Evolutionary conservation across 2,113 vertebrate genomes (phyloP).

Genomic region (Beaufortia kweichowensis): DNA sequence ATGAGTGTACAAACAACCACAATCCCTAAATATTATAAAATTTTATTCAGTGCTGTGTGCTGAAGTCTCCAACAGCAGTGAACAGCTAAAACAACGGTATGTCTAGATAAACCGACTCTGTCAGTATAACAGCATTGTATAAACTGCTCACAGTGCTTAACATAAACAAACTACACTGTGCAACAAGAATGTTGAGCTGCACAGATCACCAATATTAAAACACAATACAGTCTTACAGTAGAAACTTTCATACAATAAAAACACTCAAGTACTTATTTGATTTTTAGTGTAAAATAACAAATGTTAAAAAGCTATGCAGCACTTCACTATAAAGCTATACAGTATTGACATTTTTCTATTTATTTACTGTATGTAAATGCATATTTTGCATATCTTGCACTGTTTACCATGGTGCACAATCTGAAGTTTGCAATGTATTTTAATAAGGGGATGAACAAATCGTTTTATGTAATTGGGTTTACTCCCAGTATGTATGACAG

Average conservation of each 20-base stretch:
- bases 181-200: background rate
- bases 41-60: no score
- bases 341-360: no score
- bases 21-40: background rate
- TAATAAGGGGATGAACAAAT: no score
- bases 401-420: background rate
- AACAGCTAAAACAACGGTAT: background rate
- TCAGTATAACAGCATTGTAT: background rate
- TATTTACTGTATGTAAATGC: no score
- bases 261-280: no score
- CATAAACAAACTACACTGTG: background rate
- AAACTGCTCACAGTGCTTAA: background rate
- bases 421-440: background rate
- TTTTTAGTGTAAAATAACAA: no score
- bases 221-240: background rate
- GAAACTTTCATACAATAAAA: background rate
- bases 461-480: no score
- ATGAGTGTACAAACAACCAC: constrained; percentile 3
- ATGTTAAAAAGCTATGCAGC: no score
- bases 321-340: no score
- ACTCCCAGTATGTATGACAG: no score
- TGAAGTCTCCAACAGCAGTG: background rate
- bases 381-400: background rate
- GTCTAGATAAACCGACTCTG: background rate
- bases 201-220: background rate